A percentile compares a stretch with the other conserved stretches of the same genome.
Conservation (phyloP, 2,888 invertebrate genomes). For the Stenotaenia linearis region DNA sequence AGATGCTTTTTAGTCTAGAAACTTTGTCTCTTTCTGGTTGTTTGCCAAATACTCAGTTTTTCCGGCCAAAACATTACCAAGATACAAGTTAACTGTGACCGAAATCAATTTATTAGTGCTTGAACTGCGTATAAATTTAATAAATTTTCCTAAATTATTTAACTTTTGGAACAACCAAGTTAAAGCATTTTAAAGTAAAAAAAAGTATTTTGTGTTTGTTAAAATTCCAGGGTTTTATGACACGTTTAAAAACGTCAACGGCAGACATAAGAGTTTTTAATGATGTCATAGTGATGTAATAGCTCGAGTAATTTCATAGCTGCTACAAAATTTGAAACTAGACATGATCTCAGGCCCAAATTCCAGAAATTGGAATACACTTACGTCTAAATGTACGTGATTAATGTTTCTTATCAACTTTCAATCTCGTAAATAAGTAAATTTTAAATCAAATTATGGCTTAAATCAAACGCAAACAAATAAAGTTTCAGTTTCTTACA, state of each 20-base stretch:
- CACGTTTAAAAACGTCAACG: neutral
- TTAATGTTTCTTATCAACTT: too few relatives aligned
- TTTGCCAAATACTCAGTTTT: neutral
- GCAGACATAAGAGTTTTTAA: neutral
- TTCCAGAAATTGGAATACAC: neutral
- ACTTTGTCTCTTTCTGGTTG: neutral
- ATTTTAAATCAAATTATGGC: too few relatives aligned
- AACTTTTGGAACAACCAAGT: too few relatives aligned
- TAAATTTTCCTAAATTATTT: too few relatives aligned
- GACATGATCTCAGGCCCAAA: neutral
- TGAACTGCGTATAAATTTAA: too few relatives aligned
- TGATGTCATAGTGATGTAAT: conserved; percentile 14
- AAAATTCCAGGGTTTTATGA: neutral
- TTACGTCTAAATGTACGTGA: too few relatives aligned
- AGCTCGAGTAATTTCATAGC: neutral
- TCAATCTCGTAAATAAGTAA: too few relatives aligned
- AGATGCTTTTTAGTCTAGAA: neutral
- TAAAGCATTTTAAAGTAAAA: too few relatives aligned
- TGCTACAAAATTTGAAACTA: neutral
- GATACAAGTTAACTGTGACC: too few relatives aligned
- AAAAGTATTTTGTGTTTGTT: neutral
- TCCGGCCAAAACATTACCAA: neutral
- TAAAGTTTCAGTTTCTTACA: too few relatives aligned
- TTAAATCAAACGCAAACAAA: too few relatives aligned
- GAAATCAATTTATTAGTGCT: too few relatives aligned